phyloP scores from a whole-genome alignment of 2,888 invertebrate species.

The Smittia sp. region DNA sequence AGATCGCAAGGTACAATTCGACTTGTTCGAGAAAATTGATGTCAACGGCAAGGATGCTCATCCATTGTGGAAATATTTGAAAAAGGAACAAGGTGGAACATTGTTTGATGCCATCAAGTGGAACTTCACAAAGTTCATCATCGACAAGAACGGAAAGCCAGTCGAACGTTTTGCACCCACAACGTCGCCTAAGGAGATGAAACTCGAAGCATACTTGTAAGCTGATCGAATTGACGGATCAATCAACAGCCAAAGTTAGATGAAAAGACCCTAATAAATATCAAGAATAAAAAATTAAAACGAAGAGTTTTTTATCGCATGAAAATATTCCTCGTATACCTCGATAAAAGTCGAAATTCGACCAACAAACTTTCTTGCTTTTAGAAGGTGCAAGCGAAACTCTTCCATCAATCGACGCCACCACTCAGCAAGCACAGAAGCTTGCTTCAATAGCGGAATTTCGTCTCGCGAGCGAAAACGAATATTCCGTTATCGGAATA shows the following conservation, averaged over 20 bases:
- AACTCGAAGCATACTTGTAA: constrained; percentile 53
- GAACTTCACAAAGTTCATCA: constrained; percentile 86
- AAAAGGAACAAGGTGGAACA: constrained; percentile 58
- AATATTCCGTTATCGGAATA: too few species aligned
- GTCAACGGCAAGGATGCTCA: constrained; percentile 69
- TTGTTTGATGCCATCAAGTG: constrained; percentile 73
- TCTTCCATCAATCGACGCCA: too few species aligned
- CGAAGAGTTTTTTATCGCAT: too few species aligned
- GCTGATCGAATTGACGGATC: too few species aligned
- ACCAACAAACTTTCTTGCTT: too few species aligned
- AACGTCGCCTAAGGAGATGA: constrained; percentile 54
- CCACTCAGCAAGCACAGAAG: too few species aligned
- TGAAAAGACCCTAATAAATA: neutral
- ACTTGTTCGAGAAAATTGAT: constrained; percentile 66
- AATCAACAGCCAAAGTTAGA: neutral
- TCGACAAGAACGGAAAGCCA: constrained; percentile 70
- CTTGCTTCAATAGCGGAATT: too few species aligned
- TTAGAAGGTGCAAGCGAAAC: too few species aligned
- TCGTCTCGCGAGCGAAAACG: too few species aligned
- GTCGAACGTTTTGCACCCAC: constrained; percentile 65
- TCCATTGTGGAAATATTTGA: constrained; percentile 67
- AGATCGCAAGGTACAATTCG: constrained; percentile 55
- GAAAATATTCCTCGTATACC: too few species aligned
- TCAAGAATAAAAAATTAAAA: too few species aligned
- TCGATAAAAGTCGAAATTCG: too few species aligned